phyloP scores from a whole-genome alignment of 2,797 vertebrate species.

The Fratercula arctica region DNA sequence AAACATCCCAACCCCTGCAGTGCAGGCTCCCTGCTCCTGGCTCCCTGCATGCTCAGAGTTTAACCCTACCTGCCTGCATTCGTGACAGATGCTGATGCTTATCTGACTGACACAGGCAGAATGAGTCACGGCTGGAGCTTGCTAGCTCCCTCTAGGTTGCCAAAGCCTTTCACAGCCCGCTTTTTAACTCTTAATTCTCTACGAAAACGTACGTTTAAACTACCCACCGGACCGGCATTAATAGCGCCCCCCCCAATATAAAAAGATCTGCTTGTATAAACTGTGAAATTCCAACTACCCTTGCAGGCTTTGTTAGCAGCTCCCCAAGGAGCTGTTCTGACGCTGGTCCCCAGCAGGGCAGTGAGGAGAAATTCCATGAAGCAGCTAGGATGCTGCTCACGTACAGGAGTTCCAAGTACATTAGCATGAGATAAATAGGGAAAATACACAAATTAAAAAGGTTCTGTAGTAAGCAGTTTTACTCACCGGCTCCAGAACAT shows the following conservation, averaged over 20 bases:
- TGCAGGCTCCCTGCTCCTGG: slow-evolving; percentile 74
- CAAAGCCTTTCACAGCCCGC: slow-evolving; percentile 54
- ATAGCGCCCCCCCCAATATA: neutral
- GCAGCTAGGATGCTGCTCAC: slow-evolving; percentile 16
- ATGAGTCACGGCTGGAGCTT: slow-evolving; percentile 73
- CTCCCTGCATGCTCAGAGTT: slow-evolving; percentile 51
- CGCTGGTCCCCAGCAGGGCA: neutral
- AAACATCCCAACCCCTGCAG: slow-evolving; percentile 76
- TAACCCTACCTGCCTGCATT: slow-evolving; percentile 70
- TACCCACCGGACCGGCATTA: neutral
- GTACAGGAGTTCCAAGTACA: slow-evolving; percentile 33
- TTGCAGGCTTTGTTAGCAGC: neutral
- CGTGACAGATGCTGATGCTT: slow-evolving; percentile 70
- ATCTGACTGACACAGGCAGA: slow-evolving; percentile 68
- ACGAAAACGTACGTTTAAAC: neutral
- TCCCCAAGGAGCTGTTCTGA: slow-evolving; percentile 20
- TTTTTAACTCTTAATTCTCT: slow-evolving; percentile 67
- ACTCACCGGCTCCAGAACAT: neutral
- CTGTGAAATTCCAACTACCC: neutral
- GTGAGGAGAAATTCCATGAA: slow-evolving; percentile 37
- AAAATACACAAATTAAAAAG: slow-evolving; percentile 21
- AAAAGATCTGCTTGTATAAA: neutral
- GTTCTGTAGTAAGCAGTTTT: slow-evolving; percentile 3
- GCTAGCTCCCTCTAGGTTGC: slow-evolving; percentile 79
- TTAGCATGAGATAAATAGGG: slow-evolving; percentile 20